Evolutionary conservation across 2,888 invertebrate species (phyloP), one percentile per base, ranked within the genome.

Genomic region (Polia nebulosa): DNA sequence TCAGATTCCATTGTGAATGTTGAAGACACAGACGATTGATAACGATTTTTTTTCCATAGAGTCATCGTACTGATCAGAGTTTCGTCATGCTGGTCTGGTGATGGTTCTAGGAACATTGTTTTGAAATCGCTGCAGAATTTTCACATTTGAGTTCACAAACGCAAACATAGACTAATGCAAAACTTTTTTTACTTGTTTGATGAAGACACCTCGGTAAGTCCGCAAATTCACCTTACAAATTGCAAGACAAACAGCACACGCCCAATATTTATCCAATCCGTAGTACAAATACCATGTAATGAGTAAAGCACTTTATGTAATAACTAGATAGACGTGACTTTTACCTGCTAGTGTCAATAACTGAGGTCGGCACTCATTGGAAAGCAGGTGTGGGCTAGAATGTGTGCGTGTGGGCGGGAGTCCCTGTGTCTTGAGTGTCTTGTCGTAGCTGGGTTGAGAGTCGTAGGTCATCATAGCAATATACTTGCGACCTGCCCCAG

Each of bases 211-310:
- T 51, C 8, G 0, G 29, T 51, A 29, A 34, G 11, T 36, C 15
- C n/a, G n/a, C 22, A 13, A n/a, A 20, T 20, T n/a, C 20, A 22
- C 13, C 2, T 22, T 74, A 74, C 75, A 68, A 51, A 45, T 57
- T 51, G 69, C 36, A 69, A 39, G 25, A 3, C 27, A 77, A 71
- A 73, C 61, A 56, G 57, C 52, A 72, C 70, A 53, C 74, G 64
- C 65, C 34, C 20, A 56, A 70, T 62, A 20, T 62, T 51, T 41
- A 45, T 36, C n/a, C 25, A 41, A 29, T 52, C 15, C 15, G 34
- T 27, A 44, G 13, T 17, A 45, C 72, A 70, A 60, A 76, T 22
- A 20, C 7, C 17, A 34, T n/a, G 61, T 71, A 76, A 61, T 61
- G 36, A 56, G 55, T 25, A 15, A 39, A 63, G 25, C 25, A 1